A percentile compares a stretch with the other conserved stretches of the same genome.
phyloP scores from a whole-genome alignment of 2,797 vertebrate species.

The Sitta carolinensis region DNA sequence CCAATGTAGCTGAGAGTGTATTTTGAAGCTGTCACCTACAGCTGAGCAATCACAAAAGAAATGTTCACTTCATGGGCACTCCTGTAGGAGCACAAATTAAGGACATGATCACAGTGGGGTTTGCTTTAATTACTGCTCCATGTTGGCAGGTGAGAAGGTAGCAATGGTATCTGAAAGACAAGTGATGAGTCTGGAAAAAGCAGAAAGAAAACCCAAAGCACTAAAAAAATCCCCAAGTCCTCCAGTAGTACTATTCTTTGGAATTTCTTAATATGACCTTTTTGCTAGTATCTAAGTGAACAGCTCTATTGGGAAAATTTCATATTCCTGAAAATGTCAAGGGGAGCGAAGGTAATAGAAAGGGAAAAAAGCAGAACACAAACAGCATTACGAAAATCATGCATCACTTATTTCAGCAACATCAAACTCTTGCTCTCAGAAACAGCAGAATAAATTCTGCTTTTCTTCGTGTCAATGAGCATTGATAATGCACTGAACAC shows the following conservation, averaged over 20 bases:
- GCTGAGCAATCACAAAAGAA: neutral
- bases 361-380: neutral
- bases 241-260: neutral
- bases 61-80: neutral
- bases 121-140: neutral
- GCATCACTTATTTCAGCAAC: neutral
- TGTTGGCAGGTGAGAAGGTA: neutral
- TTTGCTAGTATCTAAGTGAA: neutral
- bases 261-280: neutral
- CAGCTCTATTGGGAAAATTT: neutral
- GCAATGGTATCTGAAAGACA: neutral
- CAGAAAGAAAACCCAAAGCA: neutral
- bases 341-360: neutral
- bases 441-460: neutral
- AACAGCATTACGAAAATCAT: neutral
- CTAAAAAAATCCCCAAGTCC: neutral
- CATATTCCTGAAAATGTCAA: neutral
- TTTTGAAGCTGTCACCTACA: neutral
- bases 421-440: neutral
- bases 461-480: neutral
- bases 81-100: neutral
- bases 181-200: neutral
- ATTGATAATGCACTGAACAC: neutral
- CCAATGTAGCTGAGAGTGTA: neutral
- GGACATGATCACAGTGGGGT: neutral